Base-by-base conservation (phyloP, 2,113 vertebrate species). In the Myrmecophaga tridactyla region DNA sequence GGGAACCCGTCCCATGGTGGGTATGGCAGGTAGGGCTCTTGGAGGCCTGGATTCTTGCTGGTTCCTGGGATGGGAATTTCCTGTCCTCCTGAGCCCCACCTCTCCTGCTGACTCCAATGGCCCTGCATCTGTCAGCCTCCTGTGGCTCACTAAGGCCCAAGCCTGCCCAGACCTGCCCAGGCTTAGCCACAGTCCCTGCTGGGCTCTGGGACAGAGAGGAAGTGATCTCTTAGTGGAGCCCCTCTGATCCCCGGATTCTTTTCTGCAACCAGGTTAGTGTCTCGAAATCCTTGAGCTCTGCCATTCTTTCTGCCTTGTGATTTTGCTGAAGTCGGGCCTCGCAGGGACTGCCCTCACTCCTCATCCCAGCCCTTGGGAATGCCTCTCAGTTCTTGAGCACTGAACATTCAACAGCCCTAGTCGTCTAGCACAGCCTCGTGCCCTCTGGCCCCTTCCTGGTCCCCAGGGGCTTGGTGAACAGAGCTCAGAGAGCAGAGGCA, bases 91-190 rank as follows among this genome's bases (percentile, higher is more conserved):
- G 6, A 69, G 85, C 69, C 82, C 51, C 62, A 17, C 62, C 76
- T 56, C 65, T 75, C 15, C 18, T 3, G 39, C 43, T 86, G 94
- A 91, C 43, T 41, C 10, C 1, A 18, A 43, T 62, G 21, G 51
- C 46, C 31, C 85, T 72, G 34, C n/a, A 29, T 62, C 48, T 56
- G 46, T 46, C 46, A 81, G 75, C 75, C 27, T 70, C 72, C n/a
- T 7, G 8, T 76, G 34, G n/a, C n/a, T 80, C 43, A 51, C 65
- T 3, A 10, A 46, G 75, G 62, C 46, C 20, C 1, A 78, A 27
- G 80, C 85, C 92, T 90, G 96, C 48, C 90, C 23, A 17, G 92
- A 73, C 94, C 31, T 80, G 89, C 43, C 77, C 39, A 77, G 94
- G 82, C 53, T 89, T 78, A 56, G 75, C 63, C 48, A 25, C 6